Percentiles rank a stretch among this genome's conserved stretches.
Evolutionary conservation across 1,140 invertebrate genomes (phyloP).

Genomic region (Zaprionus ghesquierei): DNA sequence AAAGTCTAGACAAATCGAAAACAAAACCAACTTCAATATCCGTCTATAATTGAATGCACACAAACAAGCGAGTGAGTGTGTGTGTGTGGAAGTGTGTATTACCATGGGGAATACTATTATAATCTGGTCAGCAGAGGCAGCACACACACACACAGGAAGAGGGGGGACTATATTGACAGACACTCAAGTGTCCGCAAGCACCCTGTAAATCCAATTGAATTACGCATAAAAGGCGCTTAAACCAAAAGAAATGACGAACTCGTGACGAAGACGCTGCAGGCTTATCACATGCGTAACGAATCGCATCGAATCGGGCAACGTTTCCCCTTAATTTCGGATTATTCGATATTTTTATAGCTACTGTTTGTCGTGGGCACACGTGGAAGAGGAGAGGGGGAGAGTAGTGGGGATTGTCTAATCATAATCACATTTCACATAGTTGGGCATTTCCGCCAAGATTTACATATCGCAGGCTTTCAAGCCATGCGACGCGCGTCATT

Average conservation of each 20-base stretch:
- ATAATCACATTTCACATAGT: conserved; percentile 68
- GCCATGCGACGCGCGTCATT: conserved; percentile 42
- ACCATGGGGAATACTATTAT: conserved; percentile 67
- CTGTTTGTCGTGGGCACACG: conserved; percentile 9
- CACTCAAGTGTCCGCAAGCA: conserved; percentile 78
- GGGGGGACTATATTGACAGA: conserved; percentile 65
- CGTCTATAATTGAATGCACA: conserved; percentile 75
- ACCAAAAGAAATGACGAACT: conserved; percentile 63
- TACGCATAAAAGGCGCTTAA: conserved; percentile 80
- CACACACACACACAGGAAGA: neutral
- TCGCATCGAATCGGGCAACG: conserved; percentile 47
- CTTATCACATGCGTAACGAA: neutral
- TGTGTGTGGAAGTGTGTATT: conserved; percentile 38
- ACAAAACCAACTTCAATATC: conserved; percentile 75
- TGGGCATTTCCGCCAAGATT: conserved; percentile 70
- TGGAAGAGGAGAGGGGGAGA: neutral
- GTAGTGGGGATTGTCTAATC: conserved; percentile 28
- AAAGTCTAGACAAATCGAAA: conserved; percentile 73
- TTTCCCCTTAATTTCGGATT: conserved; percentile 76
- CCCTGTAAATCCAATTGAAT: conserved; percentile 80
- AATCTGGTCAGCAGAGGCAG: conserved; percentile 60
- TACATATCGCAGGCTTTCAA: conserved; percentile 66
- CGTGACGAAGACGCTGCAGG: conserved; percentile 7
- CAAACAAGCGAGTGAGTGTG: conserved; percentile 30
- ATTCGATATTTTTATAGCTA: conserved; percentile 29